These are phyloP conservation scores for Callimorpha dominula DNA, from an alignment of 2,888 invertebrate genomes.

Conservation along the genomic window DNA sequence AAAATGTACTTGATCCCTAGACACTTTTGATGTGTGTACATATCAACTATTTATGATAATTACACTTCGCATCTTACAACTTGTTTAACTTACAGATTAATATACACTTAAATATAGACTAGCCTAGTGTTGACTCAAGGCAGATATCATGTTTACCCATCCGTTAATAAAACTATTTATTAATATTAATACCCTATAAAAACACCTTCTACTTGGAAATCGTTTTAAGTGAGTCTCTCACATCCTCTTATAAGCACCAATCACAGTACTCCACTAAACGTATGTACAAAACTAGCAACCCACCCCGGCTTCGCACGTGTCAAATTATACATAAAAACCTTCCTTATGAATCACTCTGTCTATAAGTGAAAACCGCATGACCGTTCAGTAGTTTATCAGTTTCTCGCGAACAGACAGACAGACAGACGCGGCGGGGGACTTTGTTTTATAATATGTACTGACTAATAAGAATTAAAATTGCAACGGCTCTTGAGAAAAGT, in stretches of 20 bases:
- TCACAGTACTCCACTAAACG: not conserved
- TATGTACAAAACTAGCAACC: slow-evolving; percentile 13
- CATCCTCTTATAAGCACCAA: not conserved
- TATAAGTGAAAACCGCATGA: too few species aligned
- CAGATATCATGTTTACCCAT: not conserved
- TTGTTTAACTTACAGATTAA: not conserved
- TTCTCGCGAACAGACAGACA: too few species aligned
- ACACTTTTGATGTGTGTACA: too few species aligned
- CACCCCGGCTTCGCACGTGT: too few species aligned
- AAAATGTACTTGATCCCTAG: too few species aligned
- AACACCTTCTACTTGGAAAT: slow-evolving; percentile 19
- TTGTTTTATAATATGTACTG: too few species aligned
- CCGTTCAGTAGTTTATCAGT: too few species aligned
- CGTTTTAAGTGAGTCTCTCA: slow-evolving; percentile 16
- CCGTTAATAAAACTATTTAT: slow-evolving; percentile 9
- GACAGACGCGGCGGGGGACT: too few species aligned
- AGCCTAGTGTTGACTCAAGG: not conserved
- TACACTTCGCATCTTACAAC: not conserved
- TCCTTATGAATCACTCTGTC: too few species aligned
- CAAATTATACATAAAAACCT: too few species aligned
- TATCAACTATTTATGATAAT: not conserved
- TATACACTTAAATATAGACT: not conserved
- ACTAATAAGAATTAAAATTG: slow-evolving; percentile 12
- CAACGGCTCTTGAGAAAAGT: slow-evolving; percentile 6
- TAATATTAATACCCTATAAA: not conserved